These are phyloP conservation scores for Coenobita brevimanus DNA, from an alignment of 1,140 invertebrate genomes.

Conservation along the genomic window DNA sequence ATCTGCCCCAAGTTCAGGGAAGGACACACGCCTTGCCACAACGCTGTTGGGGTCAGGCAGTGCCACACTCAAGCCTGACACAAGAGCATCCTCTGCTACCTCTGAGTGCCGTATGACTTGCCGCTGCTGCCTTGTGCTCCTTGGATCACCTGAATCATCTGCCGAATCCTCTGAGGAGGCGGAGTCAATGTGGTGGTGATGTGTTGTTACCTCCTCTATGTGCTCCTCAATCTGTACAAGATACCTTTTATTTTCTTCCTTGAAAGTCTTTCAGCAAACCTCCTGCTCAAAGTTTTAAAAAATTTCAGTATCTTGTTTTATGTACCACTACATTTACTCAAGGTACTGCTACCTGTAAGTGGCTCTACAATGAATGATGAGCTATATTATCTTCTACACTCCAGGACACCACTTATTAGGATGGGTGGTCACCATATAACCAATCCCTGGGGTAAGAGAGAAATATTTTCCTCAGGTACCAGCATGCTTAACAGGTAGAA, in stretches of 20 bases:
- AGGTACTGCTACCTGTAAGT: too few relatives aligned
- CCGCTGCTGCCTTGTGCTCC: constrained; percentile 36
- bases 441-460: too few relatives aligned
- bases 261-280: too few relatives aligned
- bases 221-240: constrained; percentile 76
- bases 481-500: too few relatives aligned
- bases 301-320: too few relatives aligned
- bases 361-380: too few relatives aligned
- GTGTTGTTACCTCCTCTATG: constrained; percentile 72
- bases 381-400: too few relatives aligned
- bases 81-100: constrained; percentile 37
- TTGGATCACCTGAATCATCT: constrained; percentile 70
- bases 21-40: constrained; percentile 77
- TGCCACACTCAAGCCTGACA: constrained; percentile 33
- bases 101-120: constrained; percentile 37
- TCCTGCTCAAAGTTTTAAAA: too few relatives aligned
- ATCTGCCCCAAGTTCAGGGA: constrained; percentile 83
- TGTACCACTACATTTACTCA: too few relatives aligned
- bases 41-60: constrained; percentile 73
- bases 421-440: too few relatives aligned
- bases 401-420: too few relatives aligned
- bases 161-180: constrained; percentile 72
- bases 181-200: constrained; percentile 54
- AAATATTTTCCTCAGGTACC: too few relatives aligned
- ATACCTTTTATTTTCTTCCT: background rate